A percentile compares a stretch with the other conserved stretches of the same genome.
These are phyloP conservation scores for Apogon talboti DNA, from an alignment of 2,797 vertebrate genomes.

Conservation along the genomic window DNA sequence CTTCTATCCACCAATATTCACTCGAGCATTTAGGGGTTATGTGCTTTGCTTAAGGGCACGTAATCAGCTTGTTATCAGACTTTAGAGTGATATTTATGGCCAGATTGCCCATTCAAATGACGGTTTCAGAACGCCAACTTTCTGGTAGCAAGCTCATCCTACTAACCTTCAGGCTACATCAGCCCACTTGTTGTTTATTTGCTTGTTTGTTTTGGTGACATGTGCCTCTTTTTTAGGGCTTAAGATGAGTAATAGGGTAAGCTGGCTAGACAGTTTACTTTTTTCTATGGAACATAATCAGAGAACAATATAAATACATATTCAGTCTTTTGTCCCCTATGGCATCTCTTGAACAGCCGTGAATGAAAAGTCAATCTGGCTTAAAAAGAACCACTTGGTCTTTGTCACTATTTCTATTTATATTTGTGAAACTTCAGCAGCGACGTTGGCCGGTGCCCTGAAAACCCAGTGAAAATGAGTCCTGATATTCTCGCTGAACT, in stretches of 20 bases:
- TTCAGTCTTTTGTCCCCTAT: slow-evolving; percentile 62
- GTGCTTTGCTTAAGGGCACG: slow-evolving; percentile 41
- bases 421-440: slow-evolving; percentile 19
- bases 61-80: slow-evolving; percentile 36
- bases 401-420: slow-evolving; percentile 11
- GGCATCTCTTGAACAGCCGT: slow-evolving; percentile 55
- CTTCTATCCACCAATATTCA: slow-evolving; percentile 22
- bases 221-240: slow-evolving; percentile 60
- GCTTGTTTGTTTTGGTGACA: slow-evolving; percentile 66
- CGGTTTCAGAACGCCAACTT: slow-evolving; percentile 43
- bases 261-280: slow-evolving; percentile 47
- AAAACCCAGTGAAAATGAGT: slow-evolving; percentile 7
- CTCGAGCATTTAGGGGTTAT: slow-evolving; percentile 25
- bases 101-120: slow-evolving; percentile 47
- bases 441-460: slow-evolving; percentile 4
- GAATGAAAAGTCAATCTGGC: slow-evolving; percentile 61
- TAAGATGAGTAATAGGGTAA: slow-evolving; percentile 64
- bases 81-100: slow-evolving; percentile 24
- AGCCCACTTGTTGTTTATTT: slow-evolving; percentile 66
- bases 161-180: slow-evolving; percentile 64
- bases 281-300: slow-evolving; percentile 54
- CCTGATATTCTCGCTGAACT: slow-evolving; percentile 7
- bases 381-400: slow-evolving; percentile 41
- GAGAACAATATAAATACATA: slow-evolving; percentile 62
- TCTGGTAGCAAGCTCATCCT: slow-evolving; percentile 48